Evolutionary conservation across 2,797 vertebrate species (phyloP), one percentile per base, ranked within the genome.

Genomic region (Lutjanus argentimaculatus): DNA sequence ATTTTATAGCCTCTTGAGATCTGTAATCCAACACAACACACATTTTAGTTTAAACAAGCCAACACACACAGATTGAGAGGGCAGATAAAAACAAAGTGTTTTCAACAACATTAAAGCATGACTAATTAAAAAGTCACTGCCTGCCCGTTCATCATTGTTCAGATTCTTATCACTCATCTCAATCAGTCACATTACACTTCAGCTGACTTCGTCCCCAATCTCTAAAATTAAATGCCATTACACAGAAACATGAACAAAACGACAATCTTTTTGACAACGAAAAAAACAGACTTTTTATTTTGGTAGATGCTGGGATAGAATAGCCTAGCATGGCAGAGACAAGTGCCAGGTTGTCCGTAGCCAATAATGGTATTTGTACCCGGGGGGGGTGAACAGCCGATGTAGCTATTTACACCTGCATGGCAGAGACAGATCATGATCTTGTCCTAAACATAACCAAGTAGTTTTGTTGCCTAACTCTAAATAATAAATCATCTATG

Each of bases 21-120:
- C 7, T 36, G 0, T 66, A 1, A 71, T 53, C 59, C 1, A 36
- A 8, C n/a, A 14, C 8, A 46, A 13, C 13, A 14, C 12, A 79
- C 16, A 45, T n/a, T 72, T 73, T 48, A 61, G 22, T 67, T 77
- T 19, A 67, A 49, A 19, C n/a, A 36, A 61, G 16, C 11, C 46
- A 42, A 71, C 8, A 51, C 10, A 36, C 30, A 13, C 17, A 5
- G 25, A 55, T 15, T 49, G 15, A 62, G 40, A 11, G 2, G 13
- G 45, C 45, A 46, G 3, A 46, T 11, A 40, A 15, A 15, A 14
- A 45, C 8, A 48, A 14, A 64, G 25, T 30, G 25, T 30, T 30
- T 30, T 30, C 42, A 67, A 56, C 19, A 67, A 40, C 42, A 43
- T 40, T 55, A 59, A 17, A 67, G 52, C 1, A 19, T 42, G n/a